phyloP scores from a whole-genome alignment of 2,888 invertebrate genomes.

The Melipona beecheii region DNA sequence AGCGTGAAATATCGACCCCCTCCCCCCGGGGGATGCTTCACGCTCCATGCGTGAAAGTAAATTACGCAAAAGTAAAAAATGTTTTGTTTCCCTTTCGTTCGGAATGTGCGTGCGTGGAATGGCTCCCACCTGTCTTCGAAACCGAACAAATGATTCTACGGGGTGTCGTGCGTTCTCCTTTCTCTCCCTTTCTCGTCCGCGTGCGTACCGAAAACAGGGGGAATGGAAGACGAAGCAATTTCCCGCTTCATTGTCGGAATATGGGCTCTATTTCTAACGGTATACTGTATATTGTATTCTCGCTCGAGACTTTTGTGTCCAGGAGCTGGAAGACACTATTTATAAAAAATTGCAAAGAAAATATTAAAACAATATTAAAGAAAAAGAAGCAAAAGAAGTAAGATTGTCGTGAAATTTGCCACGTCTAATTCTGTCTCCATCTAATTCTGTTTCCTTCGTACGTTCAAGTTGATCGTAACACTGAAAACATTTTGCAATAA shows the following conservation, averaged over 20 bases:
- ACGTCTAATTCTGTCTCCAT: no score
- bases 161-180: conserved; percentile 18
- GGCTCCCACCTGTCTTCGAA: conserved; percentile 46
- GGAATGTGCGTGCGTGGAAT: neutral
- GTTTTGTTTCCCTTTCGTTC: conserved; percentile 51
- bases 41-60: conserved; percentile 49
- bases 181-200: neutral
- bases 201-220: conserved; percentile 28
- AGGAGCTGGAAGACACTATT: no score
- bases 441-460: neutral
- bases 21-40: conserved; percentile 35
- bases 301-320: neutral
- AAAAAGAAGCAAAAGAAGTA: no score
- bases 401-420: no score
- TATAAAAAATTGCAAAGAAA: no score
- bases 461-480: neutral
- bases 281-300: neutral
- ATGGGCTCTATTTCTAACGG: neutral
- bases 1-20: conserved; percentile 57
- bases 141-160: conserved; percentile 66
- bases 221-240: neutral
- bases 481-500: neutral
- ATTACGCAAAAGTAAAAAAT: conserved; percentile 65
- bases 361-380: no score
- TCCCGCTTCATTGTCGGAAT: neutral